These are phyloP conservation scores for Cephus rjabovi DNA, from an alignment of 2,888 invertebrate genomes.

Conservation along the genomic window DNA sequence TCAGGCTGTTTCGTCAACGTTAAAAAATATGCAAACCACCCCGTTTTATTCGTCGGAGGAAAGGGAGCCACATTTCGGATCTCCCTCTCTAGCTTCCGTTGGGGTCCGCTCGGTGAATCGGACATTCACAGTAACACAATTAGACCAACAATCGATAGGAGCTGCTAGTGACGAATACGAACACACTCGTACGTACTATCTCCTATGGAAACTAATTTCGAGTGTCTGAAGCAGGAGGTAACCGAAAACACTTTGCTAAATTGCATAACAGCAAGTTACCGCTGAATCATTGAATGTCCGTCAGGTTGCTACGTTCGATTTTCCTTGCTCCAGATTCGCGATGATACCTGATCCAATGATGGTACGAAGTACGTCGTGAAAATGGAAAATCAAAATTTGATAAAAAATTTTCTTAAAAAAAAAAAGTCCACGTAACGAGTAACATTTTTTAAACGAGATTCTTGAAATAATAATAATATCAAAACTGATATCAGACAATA, in stretches of 20 bases:
- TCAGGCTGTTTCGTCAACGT: conserved; percentile 49
- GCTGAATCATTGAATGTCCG: neutral
- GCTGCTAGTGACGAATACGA: conserved; percentile 55
- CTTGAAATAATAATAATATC: too few relatives aligned
- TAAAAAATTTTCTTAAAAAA: neutral
- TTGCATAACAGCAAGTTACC: neutral
- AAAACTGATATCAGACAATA: neutral
- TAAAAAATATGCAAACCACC: conserved; percentile 62
- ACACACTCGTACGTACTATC: conserved; percentile 24
- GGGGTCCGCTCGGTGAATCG: conserved; percentile 58
- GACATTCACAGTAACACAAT: conserved; percentile 64
- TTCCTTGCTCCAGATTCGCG: neutral
- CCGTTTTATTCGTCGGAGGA: conserved; percentile 55
- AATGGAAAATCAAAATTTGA: neutral
- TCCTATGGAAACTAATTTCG: conserved; percentile 19
- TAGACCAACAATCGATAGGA: conserved; percentile 64
- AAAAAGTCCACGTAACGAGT: neutral
- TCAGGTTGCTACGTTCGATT: neutral
- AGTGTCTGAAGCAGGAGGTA: conserved; percentile 4
- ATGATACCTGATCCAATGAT: neutral
- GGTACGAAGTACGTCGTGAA: too few relatives aligned
- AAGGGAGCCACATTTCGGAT: conserved; percentile 41
- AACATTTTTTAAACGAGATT: too few relatives aligned
- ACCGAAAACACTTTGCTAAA: neutral
- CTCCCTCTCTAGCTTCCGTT: conserved; percentile 14